These are phyloP conservation scores for Xenentodon cancila DNA, from an alignment of 2,797 vertebrate genomes.

Conservation along the genomic window DNA sequence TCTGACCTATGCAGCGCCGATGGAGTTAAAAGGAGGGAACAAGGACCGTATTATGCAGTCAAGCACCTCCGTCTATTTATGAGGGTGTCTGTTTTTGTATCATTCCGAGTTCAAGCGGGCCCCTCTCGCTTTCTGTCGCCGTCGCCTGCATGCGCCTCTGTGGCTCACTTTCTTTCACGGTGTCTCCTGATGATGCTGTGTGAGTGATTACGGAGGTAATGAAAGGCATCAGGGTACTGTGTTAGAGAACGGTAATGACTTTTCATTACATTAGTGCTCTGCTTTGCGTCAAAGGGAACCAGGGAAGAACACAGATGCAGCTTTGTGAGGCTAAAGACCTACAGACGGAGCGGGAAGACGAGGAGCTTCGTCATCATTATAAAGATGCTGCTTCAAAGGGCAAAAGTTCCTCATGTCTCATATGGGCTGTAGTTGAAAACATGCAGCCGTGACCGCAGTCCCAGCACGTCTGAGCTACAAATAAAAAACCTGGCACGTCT, in stretches of 20 bases:
- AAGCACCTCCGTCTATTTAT: constrained; percentile 58
- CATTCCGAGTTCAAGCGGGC: constrained; percentile 41
- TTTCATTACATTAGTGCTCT: constrained; percentile 71
- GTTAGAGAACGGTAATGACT: constrained; percentile 73
- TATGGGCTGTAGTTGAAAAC: constrained; percentile 1
- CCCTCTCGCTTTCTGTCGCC: constrained; percentile 10
- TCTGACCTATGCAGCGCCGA: constrained; percentile 38
- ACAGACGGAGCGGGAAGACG: constrained; percentile 1
- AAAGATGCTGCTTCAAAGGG: constrained; percentile 27
- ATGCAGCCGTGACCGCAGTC: not conserved
- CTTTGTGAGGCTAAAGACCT: constrained; percentile 8
- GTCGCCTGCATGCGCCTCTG: not conserved
- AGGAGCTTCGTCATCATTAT: constrained; percentile 34
- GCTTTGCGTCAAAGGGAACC: constrained; percentile 69
- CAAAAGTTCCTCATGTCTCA: constrained; percentile 6
- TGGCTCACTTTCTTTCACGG: constrained; percentile 19
- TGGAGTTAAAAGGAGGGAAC: constrained; percentile 53
- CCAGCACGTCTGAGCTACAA: too few species aligned
- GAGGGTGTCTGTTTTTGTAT: constrained; percentile 53
- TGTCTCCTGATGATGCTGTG: constrained; percentile 47
- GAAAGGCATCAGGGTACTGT: constrained; percentile 66
- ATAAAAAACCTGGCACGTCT: too few species aligned
- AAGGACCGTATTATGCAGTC: constrained; percentile 72
- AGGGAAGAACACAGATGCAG: constrained; percentile 34
- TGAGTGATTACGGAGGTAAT: constrained; percentile 71